A percentile compares a stretch with the other conserved stretches of the same genome.
phyloP scores from a whole-genome alignment of 1,140 invertebrate genomes.

The Micrasema minimum region DNA sequence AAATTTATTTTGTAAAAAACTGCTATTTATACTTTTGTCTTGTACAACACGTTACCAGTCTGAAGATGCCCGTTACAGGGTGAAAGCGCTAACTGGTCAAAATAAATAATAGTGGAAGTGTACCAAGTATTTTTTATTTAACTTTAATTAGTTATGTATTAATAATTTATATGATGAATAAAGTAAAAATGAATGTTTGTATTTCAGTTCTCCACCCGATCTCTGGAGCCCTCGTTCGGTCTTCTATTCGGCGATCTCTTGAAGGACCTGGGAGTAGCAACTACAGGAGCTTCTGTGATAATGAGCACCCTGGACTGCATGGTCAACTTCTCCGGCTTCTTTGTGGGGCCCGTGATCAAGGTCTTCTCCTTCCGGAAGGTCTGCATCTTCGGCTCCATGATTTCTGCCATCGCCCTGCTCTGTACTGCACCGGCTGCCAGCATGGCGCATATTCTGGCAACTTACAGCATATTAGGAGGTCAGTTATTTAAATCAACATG shows the following conservation, averaged over 20 bases:
- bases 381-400: constrained; percentile 73
- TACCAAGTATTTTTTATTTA: too few relatives aligned
- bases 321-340: constrained; percentile 81
- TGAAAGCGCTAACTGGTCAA: too few relatives aligned
- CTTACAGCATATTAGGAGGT: constrained; percentile 82
- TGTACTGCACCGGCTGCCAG: constrained; percentile 75
- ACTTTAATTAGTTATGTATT: too few relatives aligned
- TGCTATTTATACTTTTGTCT: too few relatives aligned
- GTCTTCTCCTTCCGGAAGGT: constrained; percentile 80
- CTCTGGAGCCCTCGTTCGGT: constrained; percentile 81
- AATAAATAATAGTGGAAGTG: too few relatives aligned
- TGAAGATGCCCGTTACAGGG: too few relatives aligned
- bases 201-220: constrained; percentile 77
- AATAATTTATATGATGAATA: too few relatives aligned
- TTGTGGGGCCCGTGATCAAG: constrained; percentile 78
- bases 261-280: constrained; percentile 72
- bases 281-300: constrained; percentile 77
- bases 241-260: constrained; percentile 79
- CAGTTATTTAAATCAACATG: too few relatives aligned
- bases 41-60: too few relatives aligned
- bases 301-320: constrained; percentile 78
- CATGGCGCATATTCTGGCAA: constrained; percentile 77
- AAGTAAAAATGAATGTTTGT: too few relatives aligned
- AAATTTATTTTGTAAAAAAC: too few relatives aligned
- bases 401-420: constrained; percentile 73